Percentiles rank a stretch among this genome's conserved stretches.
Evolutionary conservation across 1,140 invertebrate species (phyloP).

Genomic region (Bathynomus jamesi): DNA sequence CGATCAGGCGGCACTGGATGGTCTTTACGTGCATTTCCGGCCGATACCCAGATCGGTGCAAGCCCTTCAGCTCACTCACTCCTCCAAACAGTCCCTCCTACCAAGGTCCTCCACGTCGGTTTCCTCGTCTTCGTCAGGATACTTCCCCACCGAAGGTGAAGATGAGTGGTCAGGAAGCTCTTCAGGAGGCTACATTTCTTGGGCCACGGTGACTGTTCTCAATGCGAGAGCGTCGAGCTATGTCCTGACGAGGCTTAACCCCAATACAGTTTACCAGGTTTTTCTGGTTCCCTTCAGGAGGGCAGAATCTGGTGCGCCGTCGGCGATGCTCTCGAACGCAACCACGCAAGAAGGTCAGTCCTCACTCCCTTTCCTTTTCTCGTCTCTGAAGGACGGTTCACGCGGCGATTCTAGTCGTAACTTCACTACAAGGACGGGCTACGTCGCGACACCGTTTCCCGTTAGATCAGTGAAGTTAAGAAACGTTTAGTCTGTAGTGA

Average conservation of each 20-base stretch:
- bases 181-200: constrained; percentile 13
- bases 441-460: too few relatives aligned
- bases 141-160: background rate
- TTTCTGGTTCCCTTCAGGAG: constrained; percentile 48
- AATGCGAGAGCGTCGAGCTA: constrained; percentile 43
- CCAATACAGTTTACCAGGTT: constrained; percentile 51
- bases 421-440: too few relatives aligned
- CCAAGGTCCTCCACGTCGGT: too few relatives aligned
- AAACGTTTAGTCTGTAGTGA: too few relatives aligned
- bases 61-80: background rate
- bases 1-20: constrained; percentile 6
- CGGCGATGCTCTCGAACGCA: constrained; percentile 24
- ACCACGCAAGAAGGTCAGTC: constrained; percentile 29
- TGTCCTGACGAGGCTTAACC: constrained; percentile 46
- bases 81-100: background rate
- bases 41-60: background rate
- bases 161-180: background rate
- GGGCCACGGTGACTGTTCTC: constrained; percentile 44
- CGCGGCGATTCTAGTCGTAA: too few relatives aligned
- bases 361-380: too few relatives aligned
- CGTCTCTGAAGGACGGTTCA: too few relatives aligned
- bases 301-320: constrained; percentile 45
- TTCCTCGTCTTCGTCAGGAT: background rate
- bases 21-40: constrained; percentile 14
- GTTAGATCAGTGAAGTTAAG: too few relatives aligned